Conservation (phyloP, 2,888 invertebrate genomes). For the Phalera bucephala region DNA sequence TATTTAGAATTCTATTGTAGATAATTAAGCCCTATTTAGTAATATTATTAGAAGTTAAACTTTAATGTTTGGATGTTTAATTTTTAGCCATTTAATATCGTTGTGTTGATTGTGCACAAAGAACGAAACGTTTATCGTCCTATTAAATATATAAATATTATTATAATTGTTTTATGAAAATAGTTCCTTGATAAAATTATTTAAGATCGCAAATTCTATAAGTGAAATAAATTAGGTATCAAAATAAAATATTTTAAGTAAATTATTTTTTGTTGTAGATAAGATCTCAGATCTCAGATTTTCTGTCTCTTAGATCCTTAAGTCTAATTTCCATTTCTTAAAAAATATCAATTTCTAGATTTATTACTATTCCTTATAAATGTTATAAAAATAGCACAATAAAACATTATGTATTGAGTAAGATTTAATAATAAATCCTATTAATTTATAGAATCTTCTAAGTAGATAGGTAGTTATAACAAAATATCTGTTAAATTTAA, state of each 20-base stretch:
- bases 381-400: no score
- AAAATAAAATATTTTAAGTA: no score
- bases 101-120: conserved; percentile 32
- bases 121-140: conserved; percentile 2
- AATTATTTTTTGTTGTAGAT: not conserved
- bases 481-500: conserved; percentile 7
- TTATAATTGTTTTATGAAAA: no score
- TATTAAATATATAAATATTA: no score
- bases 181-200: no score
- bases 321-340: no score
- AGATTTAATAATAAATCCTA: conserved; percentile 14
- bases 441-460: conserved; percentile 28
- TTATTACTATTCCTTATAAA: no score
- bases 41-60: conserved; percentile 11
- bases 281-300: no score
- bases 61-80: conserved; percentile 7
- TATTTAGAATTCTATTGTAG: conserved; percentile 25
- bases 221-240: no score
- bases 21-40: conserved; percentile 21
- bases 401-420: not conserved
- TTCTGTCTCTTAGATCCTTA: no score
- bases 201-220: no score
- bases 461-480: conserved; percentile 38
- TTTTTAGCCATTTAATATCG: conserved; percentile 9
- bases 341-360: no score